Conservation (phyloP, 2,797 vertebrate species). For the Pangasius krempfi region DNA sequence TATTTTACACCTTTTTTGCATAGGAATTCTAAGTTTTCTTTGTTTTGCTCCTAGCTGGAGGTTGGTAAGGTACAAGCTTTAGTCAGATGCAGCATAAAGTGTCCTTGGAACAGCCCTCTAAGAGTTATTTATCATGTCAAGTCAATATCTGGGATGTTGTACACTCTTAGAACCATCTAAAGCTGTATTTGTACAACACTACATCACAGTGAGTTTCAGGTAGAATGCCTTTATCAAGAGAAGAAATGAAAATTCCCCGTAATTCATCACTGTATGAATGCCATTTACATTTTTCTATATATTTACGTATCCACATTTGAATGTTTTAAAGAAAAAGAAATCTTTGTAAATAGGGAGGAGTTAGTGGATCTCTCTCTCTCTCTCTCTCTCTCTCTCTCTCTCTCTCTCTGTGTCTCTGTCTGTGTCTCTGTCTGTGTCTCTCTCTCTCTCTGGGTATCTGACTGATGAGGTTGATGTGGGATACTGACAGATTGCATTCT, state of each 20-base stretch:
- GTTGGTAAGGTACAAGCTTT: background rate
- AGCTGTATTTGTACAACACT: background rate
- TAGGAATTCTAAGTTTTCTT: background rate
- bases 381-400: conserved; percentile 4
- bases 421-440: background rate
- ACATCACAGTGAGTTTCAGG: background rate
- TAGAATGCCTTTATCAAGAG: background rate
- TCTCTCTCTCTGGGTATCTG: background rate
- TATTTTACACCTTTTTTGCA: background rate
- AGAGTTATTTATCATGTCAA: background rate
- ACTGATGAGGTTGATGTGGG: conserved; percentile 39
- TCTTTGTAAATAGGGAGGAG: background rate
- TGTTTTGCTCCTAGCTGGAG: background rate
- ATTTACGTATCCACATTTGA: background rate
- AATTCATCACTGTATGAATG: background rate
- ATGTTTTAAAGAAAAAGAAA: background rate
- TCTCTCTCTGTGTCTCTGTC: background rate
- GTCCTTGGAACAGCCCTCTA: background rate
- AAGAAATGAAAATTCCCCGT: background rate
- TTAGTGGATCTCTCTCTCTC: background rate
- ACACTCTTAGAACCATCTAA: background rate
- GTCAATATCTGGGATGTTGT: background rate
- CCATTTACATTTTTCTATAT: background rate
- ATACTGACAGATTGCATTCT: conserved; percentile 55
- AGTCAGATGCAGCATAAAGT: background rate